Evolutionary conservation across 2,113 vertebrate genomes (phyloP), one percentile per base, ranked within the genome.

Genomic region (Dunckerocampus dactyliophorus): DNA sequence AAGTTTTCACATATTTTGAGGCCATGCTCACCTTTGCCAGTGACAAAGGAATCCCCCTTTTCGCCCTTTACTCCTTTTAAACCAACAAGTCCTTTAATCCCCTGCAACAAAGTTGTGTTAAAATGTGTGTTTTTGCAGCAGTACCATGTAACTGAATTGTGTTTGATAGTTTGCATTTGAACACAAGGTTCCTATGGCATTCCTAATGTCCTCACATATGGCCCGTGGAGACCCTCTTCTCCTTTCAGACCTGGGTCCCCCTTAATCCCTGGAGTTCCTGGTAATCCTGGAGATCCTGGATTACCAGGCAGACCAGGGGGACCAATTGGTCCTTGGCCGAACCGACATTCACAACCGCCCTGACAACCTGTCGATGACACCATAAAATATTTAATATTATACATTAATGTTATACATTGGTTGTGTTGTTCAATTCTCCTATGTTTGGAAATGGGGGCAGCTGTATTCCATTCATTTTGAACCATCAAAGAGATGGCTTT

Each of bases 191-290:
- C 9, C 8, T 48, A 17, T 65, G n/a, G 13, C 21, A 6, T 57
- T 8, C 7, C 52, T 14, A 31, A 2, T 37, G n/a, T 55, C 3
- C 31, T 69, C 72, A 87, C 85, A 16, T 61, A 22, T 67, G 56
- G 59, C 37, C 85, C 85, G 42, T 17, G 21, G 11, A 21, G 21
- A 1, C 83, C 80, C 0, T 72, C 24, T 34, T 56, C 28, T 64
- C 83, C 85, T 45, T 50, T 62, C 3, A 62, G 42, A 19, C 94
- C 94, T 58, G 87, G 72, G 0, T 86, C 37, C 20, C 95, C 94
- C 34, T 77, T 76, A n/a, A 88, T 72, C 75, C 94, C 94, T 46
- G 87, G 76, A 0, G 62, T 57, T 47, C 93, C 93, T 58, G 67
- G 89, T 48, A 85, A 48, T 2, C 85, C 85, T 34, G 67, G 65